phyloP scores from a whole-genome alignment of 2,888 invertebrate species.

The Serrognathus titanus region DNA sequence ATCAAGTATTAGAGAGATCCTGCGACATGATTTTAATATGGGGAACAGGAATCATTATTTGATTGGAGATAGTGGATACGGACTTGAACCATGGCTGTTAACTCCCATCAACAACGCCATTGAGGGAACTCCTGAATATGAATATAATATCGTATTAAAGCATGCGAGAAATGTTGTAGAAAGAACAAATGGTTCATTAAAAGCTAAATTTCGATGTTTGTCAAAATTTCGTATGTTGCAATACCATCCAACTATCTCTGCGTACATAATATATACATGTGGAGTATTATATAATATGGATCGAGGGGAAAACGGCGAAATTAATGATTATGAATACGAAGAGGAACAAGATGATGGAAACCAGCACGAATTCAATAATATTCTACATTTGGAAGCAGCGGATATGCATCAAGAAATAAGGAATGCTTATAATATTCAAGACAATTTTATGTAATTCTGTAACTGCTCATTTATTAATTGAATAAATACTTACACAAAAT shows the following conservation, averaged over 20 bases:
- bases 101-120: slow-evolving; percentile 25
- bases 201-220: slow-evolving; percentile 31
- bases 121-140: slow-evolving; percentile 18
- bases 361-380: too few species aligned
- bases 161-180: slow-evolving; percentile 25
- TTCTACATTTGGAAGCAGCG: too few species aligned
- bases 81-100: slow-evolving; percentile 18
- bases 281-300: slow-evolving; percentile 6
- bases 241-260: slow-evolving; percentile 29
- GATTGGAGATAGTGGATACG: slow-evolving; percentile 30
- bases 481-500: too few species aligned
- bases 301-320: too few species aligned
- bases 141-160: slow-evolving; percentile 21
- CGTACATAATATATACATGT: slow-evolving; percentile 11
- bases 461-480: too few species aligned
- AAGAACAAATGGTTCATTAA: slow-evolving; percentile 27
- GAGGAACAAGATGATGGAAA: too few species aligned
- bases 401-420: too few species aligned
- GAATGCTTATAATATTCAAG: too few species aligned
- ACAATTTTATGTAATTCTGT: too few species aligned
- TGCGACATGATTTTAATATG: slow-evolving; percentile 6
- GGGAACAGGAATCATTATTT: neutral
- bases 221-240: slow-evolving; percentile 27
- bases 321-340: too few species aligned
- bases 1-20: slow-evolving; percentile 8